Evolutionary conservation across 2,113 vertebrate species (phyloP).

Genomic region (Calonectris borealis): DNA sequence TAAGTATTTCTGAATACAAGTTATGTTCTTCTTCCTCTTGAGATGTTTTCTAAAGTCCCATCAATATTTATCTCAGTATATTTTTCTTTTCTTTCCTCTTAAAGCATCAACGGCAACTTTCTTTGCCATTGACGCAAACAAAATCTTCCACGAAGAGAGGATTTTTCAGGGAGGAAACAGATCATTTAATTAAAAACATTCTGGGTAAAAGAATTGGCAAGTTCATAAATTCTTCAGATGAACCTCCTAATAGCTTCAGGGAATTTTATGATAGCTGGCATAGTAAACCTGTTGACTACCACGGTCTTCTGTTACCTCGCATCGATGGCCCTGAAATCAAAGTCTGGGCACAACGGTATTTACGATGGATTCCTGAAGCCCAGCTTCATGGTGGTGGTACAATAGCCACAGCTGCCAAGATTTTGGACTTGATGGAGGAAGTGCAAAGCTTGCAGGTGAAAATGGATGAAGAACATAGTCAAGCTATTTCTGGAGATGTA

Average conservation of each 20-base stretch:
- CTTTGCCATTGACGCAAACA: constrained; percentile 80
- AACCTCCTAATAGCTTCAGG: constrained; percentile 65
- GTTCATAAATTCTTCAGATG: constrained; percentile 82
- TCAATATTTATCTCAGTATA: background rate
- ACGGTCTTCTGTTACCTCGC: constrained; percentile 81
- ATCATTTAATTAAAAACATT: constrained; percentile 88
- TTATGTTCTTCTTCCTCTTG: background rate
- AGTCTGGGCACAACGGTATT: constrained; percentile 86
- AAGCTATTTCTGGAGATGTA: background rate
- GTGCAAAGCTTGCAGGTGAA: constrained; percentile 78
- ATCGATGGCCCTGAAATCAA: constrained; percentile 81
- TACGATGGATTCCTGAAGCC: constrained; percentile 88
- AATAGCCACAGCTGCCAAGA: constrained; percentile 74
- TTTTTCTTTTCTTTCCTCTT: background rate
- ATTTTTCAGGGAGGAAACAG: constrained; percentile 89
- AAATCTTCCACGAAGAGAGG: constrained; percentile 84
- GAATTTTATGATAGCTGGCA: constrained; percentile 87
- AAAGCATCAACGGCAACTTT: constrained; percentile 88
- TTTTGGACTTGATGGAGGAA: constrained; percentile 80
- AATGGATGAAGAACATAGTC: constrained; percentile 60
- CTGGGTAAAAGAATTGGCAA: constrained; percentile 86
- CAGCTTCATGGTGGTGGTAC: constrained; percentile 82
- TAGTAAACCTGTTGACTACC: constrained; percentile 79
- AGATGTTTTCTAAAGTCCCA: background rate
- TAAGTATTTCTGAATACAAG: background rate